Evolutionary conservation across 2,113 vertebrate genomes (phyloP), one percentile per base, ranked within the genome.

Genomic region (Paedocypris sp.): DNA sequence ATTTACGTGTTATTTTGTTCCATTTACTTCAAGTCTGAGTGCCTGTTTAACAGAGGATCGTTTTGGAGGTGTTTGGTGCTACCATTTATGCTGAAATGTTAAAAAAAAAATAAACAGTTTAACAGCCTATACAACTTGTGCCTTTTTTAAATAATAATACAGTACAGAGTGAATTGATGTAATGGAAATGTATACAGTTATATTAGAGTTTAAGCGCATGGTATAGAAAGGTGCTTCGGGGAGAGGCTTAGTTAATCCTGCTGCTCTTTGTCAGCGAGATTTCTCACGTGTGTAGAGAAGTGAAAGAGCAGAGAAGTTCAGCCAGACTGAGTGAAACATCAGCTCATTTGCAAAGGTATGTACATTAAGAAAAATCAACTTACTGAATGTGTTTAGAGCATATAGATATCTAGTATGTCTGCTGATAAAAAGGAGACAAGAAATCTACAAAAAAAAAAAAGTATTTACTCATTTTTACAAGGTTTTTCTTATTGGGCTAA

Each of bases 21-120:
- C 47, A 68, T 19, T n/a, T 47, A 62, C 35, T 61, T 19, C 66
- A 13, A 18, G 4, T 49, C 28, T 29, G 58, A 65, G 79, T 85
- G 80, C 82, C 82, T 83, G 70, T 75, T 48, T 35, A 41, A 61
- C 67, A 72, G 48, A 56, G 41, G 74, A 62, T 63, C 56, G 66
- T 74, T 61, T 76, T 72, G 77, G 73, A 70, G 54, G 72, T 79
- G 80, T 80, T 81, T 89, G 88, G 89, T 90, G 88, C 89, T 91
- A 80, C 85, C 62, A 69, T 82, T 73, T 77, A 69, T 78, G 69
- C 13, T 52, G 53, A 83, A 77, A 77, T 73, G n/a, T n/a, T n/a
- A n/a, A n/a, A n/a, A n/a, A n/a, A n/a, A n/a, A n/a, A 75, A 74
- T 72, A 60, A 71, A 70, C 82, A 66, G 61, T 59, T 69, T 75